Evolutionary conservation across 1,140 invertebrate genomes (phyloP).

Genomic region (Cyclargus thomasi): DNA sequence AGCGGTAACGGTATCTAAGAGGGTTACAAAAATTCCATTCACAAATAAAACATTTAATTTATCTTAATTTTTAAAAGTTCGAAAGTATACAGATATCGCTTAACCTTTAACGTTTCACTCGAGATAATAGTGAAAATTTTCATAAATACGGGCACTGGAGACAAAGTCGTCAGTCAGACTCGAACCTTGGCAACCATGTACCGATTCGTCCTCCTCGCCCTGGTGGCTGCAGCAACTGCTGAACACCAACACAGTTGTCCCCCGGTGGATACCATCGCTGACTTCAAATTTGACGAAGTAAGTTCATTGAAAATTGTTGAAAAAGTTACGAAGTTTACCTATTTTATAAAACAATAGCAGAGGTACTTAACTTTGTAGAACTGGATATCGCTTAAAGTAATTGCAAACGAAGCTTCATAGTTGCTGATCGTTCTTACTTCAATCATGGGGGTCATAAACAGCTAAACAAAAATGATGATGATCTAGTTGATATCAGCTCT

Average conservation of each 20-base stretch:
- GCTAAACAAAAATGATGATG: too few relatives aligned
- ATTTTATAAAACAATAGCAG: too few relatives aligned
- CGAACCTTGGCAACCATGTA: slow-evolving; percentile 28
- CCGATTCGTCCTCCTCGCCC: slow-evolving; percentile 29
- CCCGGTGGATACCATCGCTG: slow-evolving; percentile 41
- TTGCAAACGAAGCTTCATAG: too few relatives aligned
- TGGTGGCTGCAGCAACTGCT: slow-evolving; percentile 37
- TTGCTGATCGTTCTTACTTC: too few relatives aligned
- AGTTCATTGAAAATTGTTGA: slow-evolving; percentile 21
- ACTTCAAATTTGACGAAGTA: slow-evolving; percentile 48
- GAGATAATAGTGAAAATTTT: background rate
- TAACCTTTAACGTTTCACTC: background rate
- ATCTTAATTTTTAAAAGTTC: background rate
- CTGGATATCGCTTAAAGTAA: too few relatives aligned
- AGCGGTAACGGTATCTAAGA: too few relatives aligned
- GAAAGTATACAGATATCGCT: background rate
- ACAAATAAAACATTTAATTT: background rate
- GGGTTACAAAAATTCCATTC: background rate
- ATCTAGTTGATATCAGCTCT: too few relatives aligned
- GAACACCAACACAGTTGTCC: slow-evolving; percentile 38
- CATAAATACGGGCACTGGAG: background rate
- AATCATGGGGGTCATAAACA: too few relatives aligned
- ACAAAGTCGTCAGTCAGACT: background rate
- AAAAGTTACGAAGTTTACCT: too few relatives aligned
- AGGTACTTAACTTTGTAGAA: too few relatives aligned